Base-by-base conservation (phyloP, 2,888 invertebrate species). In the Caenorhabditis plicata region DNA sequence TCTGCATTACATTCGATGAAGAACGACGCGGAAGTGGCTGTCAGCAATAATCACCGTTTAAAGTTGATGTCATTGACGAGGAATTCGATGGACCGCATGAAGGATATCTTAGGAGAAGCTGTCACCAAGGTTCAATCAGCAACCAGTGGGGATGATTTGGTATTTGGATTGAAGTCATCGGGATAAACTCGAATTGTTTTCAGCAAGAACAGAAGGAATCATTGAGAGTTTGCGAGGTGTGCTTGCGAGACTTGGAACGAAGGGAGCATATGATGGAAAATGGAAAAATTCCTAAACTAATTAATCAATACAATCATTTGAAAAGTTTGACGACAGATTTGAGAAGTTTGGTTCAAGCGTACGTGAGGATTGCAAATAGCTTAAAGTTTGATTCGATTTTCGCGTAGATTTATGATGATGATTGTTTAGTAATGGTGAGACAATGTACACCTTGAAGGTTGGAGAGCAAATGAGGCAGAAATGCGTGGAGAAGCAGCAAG, bases 401-500 rank as follows among this genome's bases (percentile, higher is more conserved):
- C 31, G 19, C 19, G 36, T 39, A 15, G n/a, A 22, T 15, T 17
- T 4, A 17, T 43, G 9, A 17, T 19, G 17, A 15, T 35, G 8
- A n/a, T 27, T 32, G 81, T 82, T 63, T 73, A 87, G 89, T 69
- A 87, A 88, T 50, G 95, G 95, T n/a, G 94, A 95, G 83, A 88
- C 90, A 0, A 89, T 89, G 1, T 93, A 91, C 81, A 88, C 88
- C 67, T 83, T 94, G 48, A 85, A 87, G 25, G 91, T 92, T 80
- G 91, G 92, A 8, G 90, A 91, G 81, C 86, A 88, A 3, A 83
- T 92, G 76, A 87, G 92, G 56, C 87, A 88, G 0, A 89, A 90
- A 77, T 88, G 96, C 41, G 88, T 91, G 1, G 89, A 89, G 81
- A 85, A 90, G 47, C 93, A 91, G 0, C 93, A 93, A 82, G 87